phyloP scores from a whole-genome alignment of 2,797 vertebrate genomes.

The Cheracebus regulus region DNA sequence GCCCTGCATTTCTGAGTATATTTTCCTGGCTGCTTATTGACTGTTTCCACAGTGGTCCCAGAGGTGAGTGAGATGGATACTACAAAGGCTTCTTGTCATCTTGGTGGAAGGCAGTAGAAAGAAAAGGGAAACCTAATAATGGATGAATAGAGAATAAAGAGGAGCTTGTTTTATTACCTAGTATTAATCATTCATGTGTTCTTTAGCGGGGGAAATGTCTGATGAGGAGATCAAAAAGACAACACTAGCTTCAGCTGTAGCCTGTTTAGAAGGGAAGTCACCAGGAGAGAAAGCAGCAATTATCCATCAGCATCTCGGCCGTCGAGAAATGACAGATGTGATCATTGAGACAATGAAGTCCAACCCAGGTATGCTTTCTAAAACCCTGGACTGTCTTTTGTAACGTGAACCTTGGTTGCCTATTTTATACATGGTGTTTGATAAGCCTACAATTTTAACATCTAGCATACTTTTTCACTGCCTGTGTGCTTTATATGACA shows the following conservation, averaged over 20 bases:
- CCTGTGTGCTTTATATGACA: not conserved
- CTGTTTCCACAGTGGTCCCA: not conserved
- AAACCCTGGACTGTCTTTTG: not conserved
- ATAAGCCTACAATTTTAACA: not conserved
- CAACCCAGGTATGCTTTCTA: conserved; percentile 85
- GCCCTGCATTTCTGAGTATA: not conserved
- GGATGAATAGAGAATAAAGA: not conserved
- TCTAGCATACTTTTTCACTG: not conserved
- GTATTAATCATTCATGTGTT: conserved; percentile 72
- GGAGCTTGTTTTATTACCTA: conserved; percentile 23
- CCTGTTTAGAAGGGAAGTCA: conserved; percentile 90
- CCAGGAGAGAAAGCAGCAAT: conserved; percentile 89
- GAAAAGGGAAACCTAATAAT: not conserved
- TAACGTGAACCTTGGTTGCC: not conserved
- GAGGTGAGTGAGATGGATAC: not conserved
- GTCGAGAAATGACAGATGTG: conserved; percentile 96
- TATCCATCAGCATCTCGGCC: conserved; percentile 96
- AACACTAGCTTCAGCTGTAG: conserved; percentile 87
- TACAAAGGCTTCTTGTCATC: not conserved
- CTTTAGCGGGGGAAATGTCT: conserved; percentile 90
- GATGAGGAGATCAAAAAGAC: conserved; percentile 90
- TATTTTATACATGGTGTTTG: not conserved
- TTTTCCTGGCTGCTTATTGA: not conserved
- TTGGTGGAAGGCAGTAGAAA: not conserved
- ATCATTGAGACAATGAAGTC: conserved; percentile 95